A percentile compares a stretch with the other conserved stretches of the same genome.
Evolutionary conservation across 1,140 invertebrate genomes (phyloP).

Genomic region (Drosophila baimaii): DNA sequence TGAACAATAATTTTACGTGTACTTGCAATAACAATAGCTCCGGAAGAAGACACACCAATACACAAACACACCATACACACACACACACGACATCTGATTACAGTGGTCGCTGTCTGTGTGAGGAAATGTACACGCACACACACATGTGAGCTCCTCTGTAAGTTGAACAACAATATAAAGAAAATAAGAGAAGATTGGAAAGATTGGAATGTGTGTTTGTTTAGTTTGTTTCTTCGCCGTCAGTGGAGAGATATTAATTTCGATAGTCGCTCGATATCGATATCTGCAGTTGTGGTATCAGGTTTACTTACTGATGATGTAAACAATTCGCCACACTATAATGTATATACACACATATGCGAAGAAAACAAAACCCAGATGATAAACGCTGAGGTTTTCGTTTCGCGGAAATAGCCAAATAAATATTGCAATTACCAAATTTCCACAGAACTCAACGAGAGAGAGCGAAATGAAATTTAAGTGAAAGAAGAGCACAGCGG

Average conservation of each 20-base stretch:
- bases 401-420: conserved; percentile 40
- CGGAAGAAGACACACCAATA: conserved; percentile 65
- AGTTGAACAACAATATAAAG: conserved; percentile 23
- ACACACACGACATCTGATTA: conserved; percentile 13
- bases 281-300: conserved; percentile 21
- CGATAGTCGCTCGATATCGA: conserved; percentile 44
- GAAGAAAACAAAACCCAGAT: conserved; percentile 27
- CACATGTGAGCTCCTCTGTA: conserved; percentile 5
- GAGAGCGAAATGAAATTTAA: conserved; percentile 16
- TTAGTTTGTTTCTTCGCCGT: conserved; percentile 15
- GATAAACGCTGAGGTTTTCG: conserved; percentile 40
- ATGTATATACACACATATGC: conserved; percentile 2
- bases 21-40: conserved; percentile 78
- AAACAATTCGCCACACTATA: conserved; percentile 30
- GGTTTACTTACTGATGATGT: conserved; percentile 46
- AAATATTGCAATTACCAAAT: conserved; percentile 31
- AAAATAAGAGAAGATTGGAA: conserved; percentile 15
- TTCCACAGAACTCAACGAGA: conserved; percentile 10
- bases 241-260: conserved; percentile 37
- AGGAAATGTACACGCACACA: conserved; percentile 43
- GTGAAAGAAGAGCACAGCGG: conserved; percentile 12
- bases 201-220: conserved; percentile 40
- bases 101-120: conserved; percentile 28
- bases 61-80: neutral
- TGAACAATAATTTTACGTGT: conserved; percentile 79